phyloP scores from a whole-genome alignment of 2,113 vertebrate genomes.

The Hassar affinis region DNA sequence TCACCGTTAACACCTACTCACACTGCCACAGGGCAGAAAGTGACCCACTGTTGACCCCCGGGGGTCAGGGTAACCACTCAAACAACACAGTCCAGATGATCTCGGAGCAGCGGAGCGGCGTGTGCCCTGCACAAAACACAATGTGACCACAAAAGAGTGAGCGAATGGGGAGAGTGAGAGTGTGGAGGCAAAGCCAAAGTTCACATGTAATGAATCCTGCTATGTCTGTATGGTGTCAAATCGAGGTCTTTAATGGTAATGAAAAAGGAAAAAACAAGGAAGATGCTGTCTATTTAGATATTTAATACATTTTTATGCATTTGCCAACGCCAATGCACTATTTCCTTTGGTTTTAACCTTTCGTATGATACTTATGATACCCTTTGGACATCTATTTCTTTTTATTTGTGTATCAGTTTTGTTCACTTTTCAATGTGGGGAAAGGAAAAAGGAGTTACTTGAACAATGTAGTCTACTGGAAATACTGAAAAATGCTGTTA shows the following conservation, averaged over 20 bases:
- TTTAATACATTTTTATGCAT: background rate
- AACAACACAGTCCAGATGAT: constrained; percentile 28
- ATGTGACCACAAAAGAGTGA: constrained; percentile 34
- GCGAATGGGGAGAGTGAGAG: background rate
- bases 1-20: constrained; percentile 38
- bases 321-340: background rate
- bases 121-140: constrained; percentile 29
- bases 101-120: background rate
- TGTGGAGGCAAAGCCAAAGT: constrained; percentile 34
- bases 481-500: background rate
- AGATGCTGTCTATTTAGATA: background rate
- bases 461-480: background rate
- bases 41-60: constrained; percentile 33
- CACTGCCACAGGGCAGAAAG: constrained; percentile 28
- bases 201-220: constrained; percentile 45
- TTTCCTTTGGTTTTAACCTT: background rate
- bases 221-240: background rate
- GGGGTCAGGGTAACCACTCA: constrained; percentile 40
- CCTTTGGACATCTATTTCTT: background rate
- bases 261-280: background rate
- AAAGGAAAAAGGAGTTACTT: background rate
- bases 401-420: background rate
- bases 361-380: background rate
- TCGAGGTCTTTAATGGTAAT: background rate
- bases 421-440: background rate